A percentile compares a stretch with the other conserved stretches of the same genome.
Evolutionary conservation across 2,113 vertebrate species (phyloP).

Genomic region (Lontra canadensis): DNA sequence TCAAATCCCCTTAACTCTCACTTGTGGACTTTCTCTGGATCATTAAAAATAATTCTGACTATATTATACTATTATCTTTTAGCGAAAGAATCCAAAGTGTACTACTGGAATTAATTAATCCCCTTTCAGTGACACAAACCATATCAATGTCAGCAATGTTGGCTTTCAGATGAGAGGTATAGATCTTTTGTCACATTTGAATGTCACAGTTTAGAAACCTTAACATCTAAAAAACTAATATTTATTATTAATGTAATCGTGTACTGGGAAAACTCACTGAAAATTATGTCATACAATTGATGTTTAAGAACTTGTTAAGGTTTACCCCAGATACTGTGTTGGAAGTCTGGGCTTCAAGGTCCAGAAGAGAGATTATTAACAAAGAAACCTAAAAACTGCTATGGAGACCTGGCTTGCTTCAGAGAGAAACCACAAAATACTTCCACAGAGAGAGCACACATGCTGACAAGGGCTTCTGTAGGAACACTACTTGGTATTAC

Average conservation of each 20-base stretch:
- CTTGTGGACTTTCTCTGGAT: neutral
- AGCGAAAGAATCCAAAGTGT: neutral
- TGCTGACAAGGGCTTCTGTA: neutral
- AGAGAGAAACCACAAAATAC: constrained; percentile 39
- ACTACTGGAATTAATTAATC: neutral
- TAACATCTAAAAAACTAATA: neutral
- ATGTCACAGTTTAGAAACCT: neutral
- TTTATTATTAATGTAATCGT: neutral
- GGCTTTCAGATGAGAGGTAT: neutral
- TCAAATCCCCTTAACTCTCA: neutral
- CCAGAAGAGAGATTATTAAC: neutral
- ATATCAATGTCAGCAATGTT: neutral
- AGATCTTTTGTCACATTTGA: neutral
- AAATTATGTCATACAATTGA: neutral
- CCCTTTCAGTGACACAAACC: neutral
- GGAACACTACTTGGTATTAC: neutral
- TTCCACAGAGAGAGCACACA: neutral
- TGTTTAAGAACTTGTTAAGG: neutral
- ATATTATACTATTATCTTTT: neutral
- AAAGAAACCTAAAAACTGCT: neutral
- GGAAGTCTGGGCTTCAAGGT: neutral
- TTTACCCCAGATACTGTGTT: neutral
- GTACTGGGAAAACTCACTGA: neutral
- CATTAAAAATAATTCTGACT: neutral
- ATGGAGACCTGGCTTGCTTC: neutral